These are phyloP conservation scores for Apodemia mormo DNA, from an alignment of 2,888 invertebrate species.

Conservation along the genomic window DNA sequence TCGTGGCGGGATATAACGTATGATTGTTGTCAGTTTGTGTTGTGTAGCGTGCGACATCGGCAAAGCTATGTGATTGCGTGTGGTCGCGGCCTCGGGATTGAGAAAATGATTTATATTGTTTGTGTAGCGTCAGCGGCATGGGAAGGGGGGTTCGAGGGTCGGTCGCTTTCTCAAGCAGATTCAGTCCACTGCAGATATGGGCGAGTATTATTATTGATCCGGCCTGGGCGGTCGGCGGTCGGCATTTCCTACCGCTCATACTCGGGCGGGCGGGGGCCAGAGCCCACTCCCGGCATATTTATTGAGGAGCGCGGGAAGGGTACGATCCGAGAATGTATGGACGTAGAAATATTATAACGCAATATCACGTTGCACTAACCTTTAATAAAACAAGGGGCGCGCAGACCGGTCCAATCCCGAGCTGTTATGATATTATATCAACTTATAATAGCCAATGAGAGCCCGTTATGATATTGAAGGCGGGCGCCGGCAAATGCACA, in stretches of 20 bases:
- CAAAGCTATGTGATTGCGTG: conserved; percentile 51
- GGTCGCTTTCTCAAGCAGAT: conserved; percentile 75
- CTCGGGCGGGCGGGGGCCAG: conserved; percentile 56
- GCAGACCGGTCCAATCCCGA: conserved; percentile 77
- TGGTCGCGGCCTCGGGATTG: conserved; percentile 61
- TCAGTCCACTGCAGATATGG: conserved; percentile 81
- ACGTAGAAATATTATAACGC: conserved; percentile 72
- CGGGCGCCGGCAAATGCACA: conserved; percentile 64
- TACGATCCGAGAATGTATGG: conserved; percentile 52
- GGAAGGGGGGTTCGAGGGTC: conserved; percentile 44
- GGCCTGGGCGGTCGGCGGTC: conserved; percentile 68
- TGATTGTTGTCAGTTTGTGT: background rate
- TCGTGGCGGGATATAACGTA: background rate
- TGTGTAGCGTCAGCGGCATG: conserved; percentile 58
- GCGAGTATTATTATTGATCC: conserved; percentile 82
- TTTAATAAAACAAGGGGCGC: conserved; percentile 60
- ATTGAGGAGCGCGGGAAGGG: conserved; percentile 63
- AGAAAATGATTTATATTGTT: conserved; percentile 81
- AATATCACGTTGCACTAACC: conserved; percentile 67
- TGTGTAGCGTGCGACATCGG: conserved; percentile 27
- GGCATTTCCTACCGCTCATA: conserved; percentile 75
- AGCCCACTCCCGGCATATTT: conserved; percentile 67
- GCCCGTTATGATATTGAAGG: conserved; percentile 81
- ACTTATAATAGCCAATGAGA: conserved; percentile 77
- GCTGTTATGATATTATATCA: conserved; percentile 85